Evolutionary conservation across 2,888 invertebrate genomes (phyloP), one percentile per base, ranked within the genome.

Genomic region (Nomada fabriciana): DNA sequence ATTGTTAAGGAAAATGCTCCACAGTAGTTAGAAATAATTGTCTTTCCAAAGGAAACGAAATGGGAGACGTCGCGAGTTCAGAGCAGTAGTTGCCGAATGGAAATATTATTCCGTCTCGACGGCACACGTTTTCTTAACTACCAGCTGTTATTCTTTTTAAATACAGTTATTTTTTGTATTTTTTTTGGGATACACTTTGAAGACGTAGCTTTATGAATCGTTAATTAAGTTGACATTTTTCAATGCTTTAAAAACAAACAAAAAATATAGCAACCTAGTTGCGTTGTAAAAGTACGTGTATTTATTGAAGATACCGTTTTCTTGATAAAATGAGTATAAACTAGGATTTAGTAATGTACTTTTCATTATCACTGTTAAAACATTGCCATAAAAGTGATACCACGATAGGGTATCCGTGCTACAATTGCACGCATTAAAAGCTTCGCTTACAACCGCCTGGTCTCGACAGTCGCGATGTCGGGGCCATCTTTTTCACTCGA

Each of bases 81-180:
- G 60, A 67, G 74, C 76, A 63, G 80, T 77, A 76, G 23, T 73
- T 80, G 84, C 70, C 43, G 71, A 83, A 80, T 80, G 80, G 78
- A 84, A 86, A 84, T 84, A 79, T 86, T 86, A 79, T 86, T 86
- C 70, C 60, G 52, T 53, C 13, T n/a, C 55, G 60, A 5, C 20
- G 43, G 13, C 25, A 9, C 18, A 18, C 55, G 36, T 69, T 57
- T 23, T 25, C 18, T 18, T 42, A 47, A 67, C 60, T 10, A 20
- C 29, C 36, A 43, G 29, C 15, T 43, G 20, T 11, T 55, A 25
- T 18, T 60, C 43, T n/a, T 65, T 53, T 73, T 65, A 53, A 36
- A 43, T 13, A 42, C 42, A 23, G 13, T 59, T 47, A 36, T 65
- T 43, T 47, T 25, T 25, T 20, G 20, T 29, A 20, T 5, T 11